phyloP scores from a whole-genome alignment of 2,888 invertebrate species.

The Drosophila cracens region DNA sequence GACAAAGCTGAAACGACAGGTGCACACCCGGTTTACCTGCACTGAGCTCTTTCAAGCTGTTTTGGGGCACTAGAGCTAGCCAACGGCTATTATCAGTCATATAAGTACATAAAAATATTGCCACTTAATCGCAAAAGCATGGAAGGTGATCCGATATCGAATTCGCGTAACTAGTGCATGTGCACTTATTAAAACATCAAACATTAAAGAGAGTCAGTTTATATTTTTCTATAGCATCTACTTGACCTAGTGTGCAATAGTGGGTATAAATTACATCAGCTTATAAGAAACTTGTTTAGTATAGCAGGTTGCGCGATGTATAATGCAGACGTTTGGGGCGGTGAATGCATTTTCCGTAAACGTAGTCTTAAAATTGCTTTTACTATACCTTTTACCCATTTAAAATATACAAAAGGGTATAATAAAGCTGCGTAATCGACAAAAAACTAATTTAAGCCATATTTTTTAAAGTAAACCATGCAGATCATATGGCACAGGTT shows the following conservation, averaged over 20 bases:
- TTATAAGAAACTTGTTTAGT: slow-evolving; percentile 56
- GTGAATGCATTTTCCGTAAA: slow-evolving; percentile 8
- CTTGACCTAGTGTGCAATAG: slow-evolving; percentile 73
- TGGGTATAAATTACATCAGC: slow-evolving; percentile 67
- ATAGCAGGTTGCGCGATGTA: slow-evolving; percentile 25
- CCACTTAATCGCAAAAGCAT: slow-evolving; percentile 59
- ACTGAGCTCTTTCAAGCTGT: slow-evolving; percentile 33
- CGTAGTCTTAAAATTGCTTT: slow-evolving; percentile 8
- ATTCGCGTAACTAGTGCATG: slow-evolving; percentile 47
- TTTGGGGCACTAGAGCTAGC: slow-evolving; percentile 27
- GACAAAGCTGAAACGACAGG: slow-evolving; percentile 54
- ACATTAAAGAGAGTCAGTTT: slow-evolving; percentile 25
- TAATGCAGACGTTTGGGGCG: slow-evolving; percentile 24
- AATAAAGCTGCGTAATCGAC: background rate
- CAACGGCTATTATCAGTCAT: slow-evolving; percentile 56
- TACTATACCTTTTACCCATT: background rate
- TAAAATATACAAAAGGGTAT: background rate
- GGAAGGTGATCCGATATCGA: slow-evolving; percentile 47
- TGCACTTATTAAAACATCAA: slow-evolving; percentile 42
- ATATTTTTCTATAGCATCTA: slow-evolving; percentile 43
- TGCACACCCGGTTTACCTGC: slow-evolving; percentile 60
- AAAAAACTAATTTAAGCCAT: background rate
- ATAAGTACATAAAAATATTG: slow-evolving; percentile 40
- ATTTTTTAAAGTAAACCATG: background rate
- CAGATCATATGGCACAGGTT: background rate